Percentiles rank a stretch among this genome's conserved stretches.
Conservation (phyloP, 2,888 invertebrate genomes). For the Syritta pipiens region DNA sequence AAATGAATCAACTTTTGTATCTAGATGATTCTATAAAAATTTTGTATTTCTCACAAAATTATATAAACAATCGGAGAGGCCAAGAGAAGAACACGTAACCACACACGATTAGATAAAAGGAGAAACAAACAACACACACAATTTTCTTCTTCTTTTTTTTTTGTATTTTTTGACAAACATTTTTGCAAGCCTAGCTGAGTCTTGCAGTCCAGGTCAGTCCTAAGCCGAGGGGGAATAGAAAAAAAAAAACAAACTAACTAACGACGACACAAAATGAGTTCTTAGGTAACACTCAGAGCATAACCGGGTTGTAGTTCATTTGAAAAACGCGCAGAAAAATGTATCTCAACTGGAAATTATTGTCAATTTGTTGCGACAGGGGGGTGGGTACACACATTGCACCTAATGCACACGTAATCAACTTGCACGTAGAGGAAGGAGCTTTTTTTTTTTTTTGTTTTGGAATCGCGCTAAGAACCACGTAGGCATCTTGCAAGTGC, state of each 20-base stretch:
- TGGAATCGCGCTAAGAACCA: constrained; percentile 55
- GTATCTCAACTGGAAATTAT: constrained; percentile 37
- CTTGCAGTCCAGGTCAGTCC: too few relatives aligned
- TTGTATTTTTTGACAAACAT: too few relatives aligned
- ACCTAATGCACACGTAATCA: constrained; percentile 65
- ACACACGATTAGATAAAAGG: constrained; percentile 63
- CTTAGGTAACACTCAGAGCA: constrained; percentile 45
- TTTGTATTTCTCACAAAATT: constrained; percentile 57
- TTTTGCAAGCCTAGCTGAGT: too few relatives aligned
- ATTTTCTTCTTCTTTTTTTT: too few relatives aligned
- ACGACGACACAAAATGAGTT: constrained; percentile 8
- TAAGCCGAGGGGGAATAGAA: neutral
- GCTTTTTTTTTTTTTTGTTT: constrained; percentile 30
- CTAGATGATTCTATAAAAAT: constrained; percentile 62
- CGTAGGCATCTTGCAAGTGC: constrained; percentile 54
- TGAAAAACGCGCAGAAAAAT: neutral
- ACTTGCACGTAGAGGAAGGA: constrained; percentile 36
- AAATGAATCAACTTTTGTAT: constrained; percentile 62
- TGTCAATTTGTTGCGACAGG: constrained; percentile 33
- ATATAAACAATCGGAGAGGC: constrained; percentile 54
- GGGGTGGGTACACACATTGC: constrained; percentile 6
- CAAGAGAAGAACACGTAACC: constrained; percentile 64
- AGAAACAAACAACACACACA: constrained; percentile 31
- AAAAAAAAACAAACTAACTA: neutral
- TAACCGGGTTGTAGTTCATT: neutral